Percentiles rank a stretch among this genome's conserved stretches.
Evolutionary conservation across 2,888 invertebrate genomes (phyloP).

Genomic region (Cotesia congregata): DNA sequence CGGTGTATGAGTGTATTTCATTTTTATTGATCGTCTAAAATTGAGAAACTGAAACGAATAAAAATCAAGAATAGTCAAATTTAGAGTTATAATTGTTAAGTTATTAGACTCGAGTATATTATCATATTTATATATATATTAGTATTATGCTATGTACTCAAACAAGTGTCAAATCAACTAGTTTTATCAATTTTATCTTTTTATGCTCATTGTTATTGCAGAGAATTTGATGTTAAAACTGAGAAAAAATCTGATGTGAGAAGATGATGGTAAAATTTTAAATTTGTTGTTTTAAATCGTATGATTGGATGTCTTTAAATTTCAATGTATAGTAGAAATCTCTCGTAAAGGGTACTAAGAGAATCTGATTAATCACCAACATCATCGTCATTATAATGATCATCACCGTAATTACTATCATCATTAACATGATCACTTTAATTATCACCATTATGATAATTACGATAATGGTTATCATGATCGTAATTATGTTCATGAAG

Average conservation of each 20-base stretch:
- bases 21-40: conserved; percentile 62
- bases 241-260: neutral
- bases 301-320: no score
- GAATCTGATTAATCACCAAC: no score
- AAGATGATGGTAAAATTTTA: no score
- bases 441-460: no score
- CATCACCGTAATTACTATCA: no score
- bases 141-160: conserved; percentile 33
- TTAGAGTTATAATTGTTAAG: conserved; percentile 27
- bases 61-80: conserved; percentile 32
- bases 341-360: no score
- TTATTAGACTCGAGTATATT: conserved; percentile 34
- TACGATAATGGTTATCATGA: no score
- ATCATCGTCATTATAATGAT: no score
- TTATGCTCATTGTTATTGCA: neutral
- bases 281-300: no score
- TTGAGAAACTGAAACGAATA: conserved; percentile 63
- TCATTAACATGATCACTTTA: no score
- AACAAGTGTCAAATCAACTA: conserved; percentile 11
- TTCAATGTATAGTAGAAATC: no score
- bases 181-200: neutral
- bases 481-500: no score
- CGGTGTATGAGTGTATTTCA: conserved; percentile 50
- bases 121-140: conserved; percentile 21
- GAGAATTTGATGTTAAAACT: neutral